A percentile compares a stretch with the other conserved stretches of the same genome.
These are phyloP conservation scores for Trogon melanurus DNA, from an alignment of 2,113 vertebrate species.

Conservation along the genomic window DNA sequence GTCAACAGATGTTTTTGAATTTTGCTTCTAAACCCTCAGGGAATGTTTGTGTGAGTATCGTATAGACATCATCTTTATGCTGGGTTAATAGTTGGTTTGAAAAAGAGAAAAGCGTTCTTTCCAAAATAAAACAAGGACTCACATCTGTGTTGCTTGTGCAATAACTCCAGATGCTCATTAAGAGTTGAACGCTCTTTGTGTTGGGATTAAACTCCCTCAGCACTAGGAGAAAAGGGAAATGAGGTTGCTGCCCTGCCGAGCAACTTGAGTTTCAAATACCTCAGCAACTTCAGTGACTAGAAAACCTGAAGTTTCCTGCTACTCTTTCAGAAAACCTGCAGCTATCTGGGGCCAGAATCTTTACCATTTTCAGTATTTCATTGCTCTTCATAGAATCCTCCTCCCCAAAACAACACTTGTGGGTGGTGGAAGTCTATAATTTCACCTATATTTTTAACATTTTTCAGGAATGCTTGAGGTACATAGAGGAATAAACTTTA, in stretches of 20 bases:
- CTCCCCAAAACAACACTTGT: not conserved
- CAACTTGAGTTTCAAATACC: not conserved
- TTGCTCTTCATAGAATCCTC: not conserved
- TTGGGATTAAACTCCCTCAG: not conserved
- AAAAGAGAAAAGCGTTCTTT: not conserved
- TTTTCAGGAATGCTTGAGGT: not conserved
- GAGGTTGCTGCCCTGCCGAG: fast-evolving
- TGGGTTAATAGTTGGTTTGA: not conserved
- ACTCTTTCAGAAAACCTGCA: not conserved
- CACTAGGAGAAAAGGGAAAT: not conserved
- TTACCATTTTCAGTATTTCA: not conserved
- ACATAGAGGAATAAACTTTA: not conserved
- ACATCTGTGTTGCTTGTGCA: not conserved
- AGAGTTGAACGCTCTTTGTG: not conserved
- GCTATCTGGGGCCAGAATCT: not conserved
- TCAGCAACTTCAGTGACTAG: not conserved
- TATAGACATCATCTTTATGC: not conserved
- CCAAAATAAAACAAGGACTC: not conserved
- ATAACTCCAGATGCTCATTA: slow-evolving; percentile 11
- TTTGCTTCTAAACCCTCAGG: not conserved
- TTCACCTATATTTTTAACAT: not conserved
- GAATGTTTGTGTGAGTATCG: not conserved
- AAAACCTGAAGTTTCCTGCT: not conserved
- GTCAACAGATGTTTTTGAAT: slow-evolving; percentile 10
- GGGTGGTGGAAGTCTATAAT: not conserved